Percentiles rank a stretch among this genome's conserved stretches.
phyloP scores from a whole-genome alignment of 1,140 invertebrate species.

The Littorina saxatilis region DNA sequence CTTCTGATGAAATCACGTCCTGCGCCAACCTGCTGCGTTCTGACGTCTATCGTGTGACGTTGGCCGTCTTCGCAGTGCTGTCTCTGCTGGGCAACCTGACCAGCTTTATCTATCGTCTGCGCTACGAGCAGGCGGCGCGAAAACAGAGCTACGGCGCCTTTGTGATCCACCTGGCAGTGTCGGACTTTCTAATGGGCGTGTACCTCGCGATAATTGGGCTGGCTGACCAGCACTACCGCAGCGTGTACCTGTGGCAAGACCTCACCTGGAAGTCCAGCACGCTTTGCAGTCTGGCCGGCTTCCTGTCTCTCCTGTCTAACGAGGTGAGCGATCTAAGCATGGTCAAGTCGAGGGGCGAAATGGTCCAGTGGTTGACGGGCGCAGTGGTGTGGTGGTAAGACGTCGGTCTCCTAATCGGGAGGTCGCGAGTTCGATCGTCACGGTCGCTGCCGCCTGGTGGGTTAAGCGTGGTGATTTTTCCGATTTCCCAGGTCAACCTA shows the following conservation, averaged over 20 bases:
- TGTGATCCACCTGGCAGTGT: conserved; percentile 49
- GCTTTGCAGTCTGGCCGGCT: conserved; percentile 32
- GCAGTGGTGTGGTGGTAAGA: no score
- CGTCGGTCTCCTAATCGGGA: no score
- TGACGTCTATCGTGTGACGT: conserved; percentile 42
- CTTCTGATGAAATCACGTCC: conserved; percentile 51
- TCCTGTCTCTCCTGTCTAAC: conserved; percentile 41
- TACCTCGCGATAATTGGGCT: conserved; percentile 37
- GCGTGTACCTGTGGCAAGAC: conserved; percentile 40
- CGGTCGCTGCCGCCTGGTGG: no score
- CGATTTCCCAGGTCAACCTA: no score
- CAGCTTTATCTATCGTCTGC: conserved; percentile 31
- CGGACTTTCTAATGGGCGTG: conserved; percentile 41
- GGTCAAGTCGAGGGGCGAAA: no score
- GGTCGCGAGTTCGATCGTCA: no score
- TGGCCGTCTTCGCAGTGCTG: conserved; percentile 50
- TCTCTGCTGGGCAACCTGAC: conserved; percentile 51
- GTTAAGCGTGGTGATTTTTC: no score
- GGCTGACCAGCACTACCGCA: conserved; percentile 50
- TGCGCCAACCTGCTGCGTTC: no score
- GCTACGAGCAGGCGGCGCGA: neutral
- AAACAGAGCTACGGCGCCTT: conserved; percentile 45
- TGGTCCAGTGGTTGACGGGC: no score
- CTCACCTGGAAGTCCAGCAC: conserved; percentile 29
- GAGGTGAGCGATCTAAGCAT: conserved; percentile 40